These are phyloP conservation scores for Gonioctena quinquepunctata DNA, from an alignment of 1,140 invertebrate species.

Conservation along the genomic window DNA sequence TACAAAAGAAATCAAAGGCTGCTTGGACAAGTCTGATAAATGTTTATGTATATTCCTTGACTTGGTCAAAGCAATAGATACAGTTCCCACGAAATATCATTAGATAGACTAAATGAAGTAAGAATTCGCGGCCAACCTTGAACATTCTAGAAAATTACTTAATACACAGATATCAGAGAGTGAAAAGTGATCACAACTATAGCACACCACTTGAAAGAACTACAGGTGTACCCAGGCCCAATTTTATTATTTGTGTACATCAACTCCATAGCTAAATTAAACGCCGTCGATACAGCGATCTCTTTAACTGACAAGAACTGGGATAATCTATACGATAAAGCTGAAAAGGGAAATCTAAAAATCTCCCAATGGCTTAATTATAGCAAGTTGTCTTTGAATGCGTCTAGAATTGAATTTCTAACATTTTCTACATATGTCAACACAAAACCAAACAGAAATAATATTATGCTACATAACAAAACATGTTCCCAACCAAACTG, in stretches of 20 bases:
- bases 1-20: too few relatives aligned
- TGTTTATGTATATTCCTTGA: too few relatives aligned
- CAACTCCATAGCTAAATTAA: not conserved
- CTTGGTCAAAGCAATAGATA: too few relatives aligned
- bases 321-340: not conserved
- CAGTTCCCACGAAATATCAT: not conserved
- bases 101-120: not conserved
- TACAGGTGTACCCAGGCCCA: not conserved
- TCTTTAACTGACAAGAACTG: not conserved
- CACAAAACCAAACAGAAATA: not conserved
- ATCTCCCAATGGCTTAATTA: not conserved
- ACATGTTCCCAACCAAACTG: conserved; percentile 1
- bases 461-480: not conserved
- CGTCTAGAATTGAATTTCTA: not conserved
- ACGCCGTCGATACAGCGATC: not conserved
- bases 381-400: too few relatives aligned
- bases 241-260: not conserved
- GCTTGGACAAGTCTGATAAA: too few relatives aligned
- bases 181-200: not conserved
- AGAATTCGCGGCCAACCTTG: not conserved
- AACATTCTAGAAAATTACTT: not conserved
- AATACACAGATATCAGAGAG: not conserved
- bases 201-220: conserved; percentile 1
- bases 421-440: not conserved
- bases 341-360: not conserved